phyloP scores from a whole-genome alignment of 2,888 invertebrate genomes.

The Gymnoscelis rufifasciata region DNA sequence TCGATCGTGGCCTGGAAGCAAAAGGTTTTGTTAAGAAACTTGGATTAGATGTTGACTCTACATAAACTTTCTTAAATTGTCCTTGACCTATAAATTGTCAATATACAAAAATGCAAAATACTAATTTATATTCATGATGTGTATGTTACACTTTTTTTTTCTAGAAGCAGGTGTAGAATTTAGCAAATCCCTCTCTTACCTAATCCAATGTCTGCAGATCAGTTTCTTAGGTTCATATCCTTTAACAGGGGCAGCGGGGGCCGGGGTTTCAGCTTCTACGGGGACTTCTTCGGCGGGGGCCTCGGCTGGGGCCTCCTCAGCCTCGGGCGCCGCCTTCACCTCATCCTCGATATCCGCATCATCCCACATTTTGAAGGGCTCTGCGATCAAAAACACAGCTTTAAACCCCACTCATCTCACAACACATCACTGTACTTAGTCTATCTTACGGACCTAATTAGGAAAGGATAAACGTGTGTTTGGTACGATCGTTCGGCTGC shows the following conservation, averaged over 20 bases:
- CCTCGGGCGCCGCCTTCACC: conserved; percentile 44
- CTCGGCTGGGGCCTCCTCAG: conserved; percentile 39
- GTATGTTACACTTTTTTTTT: too few relatives aligned
- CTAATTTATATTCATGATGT: too few relatives aligned
- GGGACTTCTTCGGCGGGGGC: conserved; percentile 32
- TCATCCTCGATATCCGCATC: conserved; percentile 77
- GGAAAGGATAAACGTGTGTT: conserved; percentile 66
- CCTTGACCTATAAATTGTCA: too few relatives aligned
- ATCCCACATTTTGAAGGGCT: conserved; percentile 74
- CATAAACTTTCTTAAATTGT: too few relatives aligned
- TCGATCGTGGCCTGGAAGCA: conserved; percentile 83
- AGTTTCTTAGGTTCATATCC: conserved; percentile 82
- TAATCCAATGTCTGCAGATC: conserved; percentile 90
- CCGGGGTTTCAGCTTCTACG: conserved; percentile 66
- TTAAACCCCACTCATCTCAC: background rate
- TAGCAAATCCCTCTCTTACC: too few relatives aligned
- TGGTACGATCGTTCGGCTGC: conserved; percentile 67
- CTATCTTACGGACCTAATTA: conserved; percentile 50
- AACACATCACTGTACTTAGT: too few relatives aligned
- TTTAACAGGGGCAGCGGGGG: conserved; percentile 58
- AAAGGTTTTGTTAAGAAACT: conserved; percentile 15
- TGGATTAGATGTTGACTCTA: too few relatives aligned
- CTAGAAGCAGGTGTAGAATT: too few relatives aligned
- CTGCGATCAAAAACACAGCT: conserved; percentile 58
- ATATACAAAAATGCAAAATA: too few relatives aligned